Evolutionary conservation across 2,113 vertebrate genomes (phyloP).

Genomic region (Phylloscopus trochiloides): DNA sequence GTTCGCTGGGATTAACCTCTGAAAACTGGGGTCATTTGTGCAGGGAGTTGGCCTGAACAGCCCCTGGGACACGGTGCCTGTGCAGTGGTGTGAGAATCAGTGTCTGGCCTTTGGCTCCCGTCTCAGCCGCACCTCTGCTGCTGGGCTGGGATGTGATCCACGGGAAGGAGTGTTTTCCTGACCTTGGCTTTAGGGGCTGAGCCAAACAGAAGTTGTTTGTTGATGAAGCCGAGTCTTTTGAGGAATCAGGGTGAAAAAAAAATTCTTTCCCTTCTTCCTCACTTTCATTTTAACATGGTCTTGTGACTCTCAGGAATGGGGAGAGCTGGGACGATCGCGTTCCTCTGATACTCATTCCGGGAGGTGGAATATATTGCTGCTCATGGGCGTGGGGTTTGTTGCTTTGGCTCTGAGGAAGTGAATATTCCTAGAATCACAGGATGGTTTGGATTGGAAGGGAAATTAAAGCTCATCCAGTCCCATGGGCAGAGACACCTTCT

Average conservation of each 20-base stretch:
- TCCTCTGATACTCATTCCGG: fast-evolving
- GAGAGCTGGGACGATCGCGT: fast-evolving
- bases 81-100: not conserved
- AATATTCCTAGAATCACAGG: not conserved
- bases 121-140: not conserved
- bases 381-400: not conserved
- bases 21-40: not conserved
- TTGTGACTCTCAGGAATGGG: fast-evolving
- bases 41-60: not conserved
- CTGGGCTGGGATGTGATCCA: not conserved
- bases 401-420: not conserved
- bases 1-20: not conserved
- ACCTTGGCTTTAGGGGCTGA: fast-evolving
- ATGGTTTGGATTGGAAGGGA: not conserved
- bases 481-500: not conserved
- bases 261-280: not conserved
- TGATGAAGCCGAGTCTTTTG: not conserved
- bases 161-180: fast-evolving
- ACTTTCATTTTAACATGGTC: fast-evolving
- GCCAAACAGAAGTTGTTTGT: not conserved
- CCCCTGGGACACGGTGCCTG: fast-evolving
- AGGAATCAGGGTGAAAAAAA: not conserved
- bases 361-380: fast-evolving
- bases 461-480: not conserved
- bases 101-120: fast-evolving